These are phyloP conservation scores for Pomatorhinus ruficollis DNA, from an alignment of 2,113 vertebrate species.

Conservation along the genomic window DNA sequence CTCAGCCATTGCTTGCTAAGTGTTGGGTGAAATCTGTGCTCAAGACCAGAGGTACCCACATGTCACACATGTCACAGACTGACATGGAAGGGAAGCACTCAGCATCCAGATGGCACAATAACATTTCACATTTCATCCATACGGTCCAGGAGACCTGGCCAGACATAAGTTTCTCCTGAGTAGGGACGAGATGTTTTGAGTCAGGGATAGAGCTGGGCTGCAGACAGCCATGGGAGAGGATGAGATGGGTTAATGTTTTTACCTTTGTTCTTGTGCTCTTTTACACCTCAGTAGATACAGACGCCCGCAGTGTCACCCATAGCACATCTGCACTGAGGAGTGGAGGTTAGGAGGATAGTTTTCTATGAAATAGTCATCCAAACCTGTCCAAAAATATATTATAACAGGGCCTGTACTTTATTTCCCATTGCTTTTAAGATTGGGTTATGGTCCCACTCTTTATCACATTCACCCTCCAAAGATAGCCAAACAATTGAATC, in stretches of 20 bases:
- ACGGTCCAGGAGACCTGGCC: fast-evolving
- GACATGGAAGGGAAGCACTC: background rate
- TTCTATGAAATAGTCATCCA: slow-evolving; percentile 19
- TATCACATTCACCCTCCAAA: slow-evolving; percentile 60
- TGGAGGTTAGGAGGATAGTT: background rate
- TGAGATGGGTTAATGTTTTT: background rate
- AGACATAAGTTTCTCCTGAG: background rate
- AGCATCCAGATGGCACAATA: background rate
- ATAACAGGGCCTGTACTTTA: background rate
- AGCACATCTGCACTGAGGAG: background rate
- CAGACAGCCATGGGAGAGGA: background rate
- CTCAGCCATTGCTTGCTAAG: background rate
- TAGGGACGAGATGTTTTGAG: background rate
- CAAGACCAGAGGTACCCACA: background rate
- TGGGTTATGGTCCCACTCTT: slow-evolving; percentile 42
- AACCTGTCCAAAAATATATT: slow-evolving; percentile 3
- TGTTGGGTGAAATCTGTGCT: background rate
- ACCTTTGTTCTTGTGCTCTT: background rate
- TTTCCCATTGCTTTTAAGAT: slow-evolving; percentile 61
- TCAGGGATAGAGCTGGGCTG: background rate
- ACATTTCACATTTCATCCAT: background rate
- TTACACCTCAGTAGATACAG: background rate
- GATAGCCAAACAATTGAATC: slow-evolving; percentile 62
- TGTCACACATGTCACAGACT: background rate
- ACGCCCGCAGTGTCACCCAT: background rate